Evolutionary conservation across 1,140 invertebrate species (phyloP), one percentile per base, ranked within the genome.

Genomic region (Drosophila truncata): DNA sequence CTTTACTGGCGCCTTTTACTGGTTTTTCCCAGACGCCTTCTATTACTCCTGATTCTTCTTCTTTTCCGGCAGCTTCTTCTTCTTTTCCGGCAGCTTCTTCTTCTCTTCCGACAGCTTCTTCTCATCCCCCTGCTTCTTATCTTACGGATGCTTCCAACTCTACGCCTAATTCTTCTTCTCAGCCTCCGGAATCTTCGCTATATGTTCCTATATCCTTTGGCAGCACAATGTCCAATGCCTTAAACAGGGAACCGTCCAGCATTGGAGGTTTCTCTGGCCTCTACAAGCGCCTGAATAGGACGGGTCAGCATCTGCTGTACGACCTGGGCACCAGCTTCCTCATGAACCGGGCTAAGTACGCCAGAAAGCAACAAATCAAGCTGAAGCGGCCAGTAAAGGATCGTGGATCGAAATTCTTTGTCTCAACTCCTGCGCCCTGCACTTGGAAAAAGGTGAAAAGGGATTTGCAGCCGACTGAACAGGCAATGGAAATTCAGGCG

Each of bases 231-330:
- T 3, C 23, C n/a, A 47, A 8, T 20, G 18, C 2, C 8, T 7
- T 18, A 7, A 35, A 55, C 2, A 65, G 14, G 1, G 29, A 42
- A 11, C 65, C 61, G 20, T 46, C 44, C 7, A 23, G 69, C 5
- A 3, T 88, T 0, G 49, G 39, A 3, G 63, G 64, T 11, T 27
- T 70, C 20, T 39, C 57, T 1, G 35, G 64, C 4, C 13, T 73
- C 14, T 80, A 64, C 41, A 80, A 64, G 33, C 80, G 84, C 6
- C 54, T 23, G 4, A 6, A 58, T 0, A 20, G 42, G 1, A 57
- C 76, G 0, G 71, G 83, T 1, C 83, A 71, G 1, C 64, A 88
- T 33, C 33, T 87, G 39, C 73, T 88, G 1, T 90, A 88, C 57
- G 79, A 81, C 18, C 35, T 81, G 4, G 52, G 39, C 25, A 52